phyloP scores from a whole-genome alignment of 2,113 vertebrate genomes.

The Bambusicola thoracicus region DNA sequence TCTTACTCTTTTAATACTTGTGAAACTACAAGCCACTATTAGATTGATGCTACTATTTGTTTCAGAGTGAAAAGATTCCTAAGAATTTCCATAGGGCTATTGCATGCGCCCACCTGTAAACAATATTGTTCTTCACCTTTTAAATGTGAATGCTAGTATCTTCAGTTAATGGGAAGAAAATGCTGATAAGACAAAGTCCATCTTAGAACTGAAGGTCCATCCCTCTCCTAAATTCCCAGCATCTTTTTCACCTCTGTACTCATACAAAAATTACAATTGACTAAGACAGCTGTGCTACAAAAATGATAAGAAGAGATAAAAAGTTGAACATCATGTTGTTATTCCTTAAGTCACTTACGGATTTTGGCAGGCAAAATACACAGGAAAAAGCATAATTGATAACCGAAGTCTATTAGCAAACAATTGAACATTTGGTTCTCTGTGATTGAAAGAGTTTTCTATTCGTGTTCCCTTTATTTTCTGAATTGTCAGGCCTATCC shows the following conservation, averaged over 20 bases:
- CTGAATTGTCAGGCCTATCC: conserved; percentile 30
- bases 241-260: neutral
- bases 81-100: neutral
- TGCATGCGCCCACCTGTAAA: neutral
- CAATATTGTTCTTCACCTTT: neutral
- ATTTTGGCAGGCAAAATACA: conserved; percentile 13
- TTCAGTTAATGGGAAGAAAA: neutral
- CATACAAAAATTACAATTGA: neutral
- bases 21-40: neutral
- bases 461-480: conserved; percentile 20
- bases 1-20: neutral
- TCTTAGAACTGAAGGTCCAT: neutral
- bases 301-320: neutral
- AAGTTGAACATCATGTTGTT: neutral
- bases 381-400: neutral
- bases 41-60: neutral
- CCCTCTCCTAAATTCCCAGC: neutral
- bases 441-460: conserved; percentile 26
- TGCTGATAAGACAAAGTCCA: neutral
- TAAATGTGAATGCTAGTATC: neutral
- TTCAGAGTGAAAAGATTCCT: neutral
- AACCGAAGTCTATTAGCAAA: neutral
- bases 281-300: neutral
- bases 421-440: conserved; percentile 30
- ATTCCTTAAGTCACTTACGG: conserved; percentile 15